phyloP scores from a whole-genome alignment of 2,888 invertebrate species.

The Himalopsyche kuldschensis region DNA sequence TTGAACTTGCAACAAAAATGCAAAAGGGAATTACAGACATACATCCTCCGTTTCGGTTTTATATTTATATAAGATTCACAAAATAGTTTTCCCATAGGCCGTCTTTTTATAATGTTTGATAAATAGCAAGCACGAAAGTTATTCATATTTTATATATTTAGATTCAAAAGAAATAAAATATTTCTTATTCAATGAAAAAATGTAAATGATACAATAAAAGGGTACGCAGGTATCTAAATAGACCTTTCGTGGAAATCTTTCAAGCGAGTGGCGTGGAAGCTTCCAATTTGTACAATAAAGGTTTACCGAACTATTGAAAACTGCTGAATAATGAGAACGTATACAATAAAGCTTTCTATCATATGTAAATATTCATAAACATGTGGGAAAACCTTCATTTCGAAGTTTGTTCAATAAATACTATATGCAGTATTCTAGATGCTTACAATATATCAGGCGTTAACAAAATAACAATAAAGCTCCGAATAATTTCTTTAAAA shows the following conservation, averaged over 20 bases:
- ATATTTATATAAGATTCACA: too few relatives aligned
- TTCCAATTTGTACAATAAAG: slow-evolving; percentile 17
- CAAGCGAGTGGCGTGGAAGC: not conserved
- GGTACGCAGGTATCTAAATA: not conserved
- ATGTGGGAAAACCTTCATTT: not conserved
- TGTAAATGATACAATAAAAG: not conserved
- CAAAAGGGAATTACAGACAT: too few relatives aligned
- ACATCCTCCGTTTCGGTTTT: too few relatives aligned
- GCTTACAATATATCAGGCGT: too few relatives aligned
- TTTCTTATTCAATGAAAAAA: not conserved
- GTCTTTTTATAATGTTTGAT: too few relatives aligned
- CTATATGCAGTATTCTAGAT: not conserved
- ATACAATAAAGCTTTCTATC: not conserved
- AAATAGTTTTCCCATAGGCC: too few relatives aligned
- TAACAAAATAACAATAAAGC: too few relatives aligned
- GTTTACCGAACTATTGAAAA: slow-evolving; percentile 10
- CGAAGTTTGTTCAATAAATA: too few relatives aligned
- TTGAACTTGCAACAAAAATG: too few relatives aligned
- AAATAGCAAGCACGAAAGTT: too few relatives aligned
- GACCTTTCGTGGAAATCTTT: not conserved
- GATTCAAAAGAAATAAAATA: not conserved
- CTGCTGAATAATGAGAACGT: not conserved
- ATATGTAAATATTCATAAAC: not conserved
- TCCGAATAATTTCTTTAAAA: too few relatives aligned
- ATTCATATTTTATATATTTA: not conserved